These are phyloP conservation scores for Rhyacophila evoluta DNA, from an alignment of 2,888 invertebrate genomes.

Conservation along the genomic window DNA sequence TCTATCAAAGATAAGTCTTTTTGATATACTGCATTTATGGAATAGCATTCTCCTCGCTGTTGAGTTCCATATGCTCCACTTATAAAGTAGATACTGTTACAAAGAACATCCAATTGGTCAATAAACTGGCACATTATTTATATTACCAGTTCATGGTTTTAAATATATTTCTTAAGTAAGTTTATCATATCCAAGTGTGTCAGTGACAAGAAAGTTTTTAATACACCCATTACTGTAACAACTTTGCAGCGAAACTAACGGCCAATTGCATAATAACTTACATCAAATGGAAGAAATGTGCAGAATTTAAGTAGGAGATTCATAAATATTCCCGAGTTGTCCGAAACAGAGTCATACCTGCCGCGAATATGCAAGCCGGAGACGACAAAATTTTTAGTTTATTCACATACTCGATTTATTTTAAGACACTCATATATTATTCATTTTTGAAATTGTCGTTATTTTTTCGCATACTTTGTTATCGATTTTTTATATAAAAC, in stretches of 20 bases:
- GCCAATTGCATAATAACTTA: constrained; percentile 50
- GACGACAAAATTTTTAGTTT: not conserved
- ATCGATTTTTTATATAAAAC: no score
- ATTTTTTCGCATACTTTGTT: no score
- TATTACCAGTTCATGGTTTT: no score
- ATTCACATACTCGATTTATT: not conserved
- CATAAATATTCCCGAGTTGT: constrained; percentile 32
- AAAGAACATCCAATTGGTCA: no score
- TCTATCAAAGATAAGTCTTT: no score
- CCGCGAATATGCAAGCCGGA: not conserved
- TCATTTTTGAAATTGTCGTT: not conserved
- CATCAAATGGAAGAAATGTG: constrained; percentile 42
- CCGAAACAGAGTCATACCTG: constrained; percentile 37
- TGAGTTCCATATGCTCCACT: no score
- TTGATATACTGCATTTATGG: no score
- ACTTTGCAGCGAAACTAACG: constrained; percentile 43
- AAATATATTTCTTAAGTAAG: not conserved
- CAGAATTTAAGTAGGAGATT: constrained; percentile 36
- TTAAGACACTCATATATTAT: not conserved
- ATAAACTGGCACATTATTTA: no score
- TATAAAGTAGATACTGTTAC: no score
- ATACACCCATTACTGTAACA: constrained; percentile 15
- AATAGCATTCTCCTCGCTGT: no score
- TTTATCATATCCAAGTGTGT: no score
- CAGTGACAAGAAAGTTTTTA: no score